Percentiles rank a stretch among this genome's conserved stretches.
phyloP scores from a whole-genome alignment of 1,140 invertebrate species.

The Neotoxoptera formosana region DNA sequence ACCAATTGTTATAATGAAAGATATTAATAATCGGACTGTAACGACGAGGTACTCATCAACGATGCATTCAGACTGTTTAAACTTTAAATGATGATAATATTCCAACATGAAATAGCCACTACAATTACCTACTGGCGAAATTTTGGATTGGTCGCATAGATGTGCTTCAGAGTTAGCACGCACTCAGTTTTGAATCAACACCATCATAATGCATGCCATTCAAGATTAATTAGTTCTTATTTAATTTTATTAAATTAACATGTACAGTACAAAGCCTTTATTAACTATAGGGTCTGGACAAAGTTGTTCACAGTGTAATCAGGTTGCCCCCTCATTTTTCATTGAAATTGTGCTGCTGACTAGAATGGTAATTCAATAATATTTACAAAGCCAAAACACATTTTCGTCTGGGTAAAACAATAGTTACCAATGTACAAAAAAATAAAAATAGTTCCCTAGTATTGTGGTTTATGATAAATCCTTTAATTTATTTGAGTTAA shows the following conservation, averaged over 20 bases:
- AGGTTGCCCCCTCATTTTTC: background rate
- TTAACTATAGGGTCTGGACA: background rate
- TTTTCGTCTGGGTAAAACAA: too few relatives aligned
- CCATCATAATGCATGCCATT: background rate
- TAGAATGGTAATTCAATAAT: background rate
- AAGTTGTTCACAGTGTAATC: background rate
- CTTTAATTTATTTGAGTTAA: too few relatives aligned
- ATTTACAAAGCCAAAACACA: too few relatives aligned
- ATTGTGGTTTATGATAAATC: too few relatives aligned
- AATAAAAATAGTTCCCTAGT: too few relatives aligned
- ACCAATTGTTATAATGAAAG: background rate
- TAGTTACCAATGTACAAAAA: too few relatives aligned
- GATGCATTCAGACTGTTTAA: background rate
- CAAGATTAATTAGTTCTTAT: background rate
- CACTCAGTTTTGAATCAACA: background rate
- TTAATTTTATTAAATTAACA: background rate
- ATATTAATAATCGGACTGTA: background rate
- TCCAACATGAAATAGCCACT: background rate
- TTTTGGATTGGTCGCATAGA: background rate
- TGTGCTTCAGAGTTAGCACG: background rate
- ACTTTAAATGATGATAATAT: too few relatives aligned
- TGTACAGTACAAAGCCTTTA: background rate
- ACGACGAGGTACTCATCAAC: background rate
- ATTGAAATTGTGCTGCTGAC: background rate
- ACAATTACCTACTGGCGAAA: background rate